Evolutionary conservation across 2,113 vertebrate species (phyloP).

Genomic region (Apteryx mantelli): DNA sequence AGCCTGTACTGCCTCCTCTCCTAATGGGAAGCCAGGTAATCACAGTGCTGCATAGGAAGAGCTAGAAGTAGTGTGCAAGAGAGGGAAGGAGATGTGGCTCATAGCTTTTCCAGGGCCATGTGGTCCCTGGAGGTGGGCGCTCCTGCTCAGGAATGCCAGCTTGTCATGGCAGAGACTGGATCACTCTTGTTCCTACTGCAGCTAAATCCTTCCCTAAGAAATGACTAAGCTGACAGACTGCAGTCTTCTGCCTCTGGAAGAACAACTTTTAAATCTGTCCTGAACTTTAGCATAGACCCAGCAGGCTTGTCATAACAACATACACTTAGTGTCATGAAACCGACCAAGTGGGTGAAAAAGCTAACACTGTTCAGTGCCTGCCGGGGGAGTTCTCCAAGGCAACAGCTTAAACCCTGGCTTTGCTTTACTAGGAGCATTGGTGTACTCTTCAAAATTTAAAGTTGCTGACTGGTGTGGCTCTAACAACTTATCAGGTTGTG

Average conservation of each 20-base stretch:
- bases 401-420: background rate
- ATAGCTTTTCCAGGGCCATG: background rate
- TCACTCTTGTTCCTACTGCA: background rate
- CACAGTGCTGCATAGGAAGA: background rate
- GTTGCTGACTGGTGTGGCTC: background rate
- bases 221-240: background rate
- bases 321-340: background rate
- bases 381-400: background rate
- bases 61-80: background rate
- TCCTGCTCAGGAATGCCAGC: background rate
- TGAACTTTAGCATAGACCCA: background rate
- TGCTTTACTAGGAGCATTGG: background rate
- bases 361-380: accelerated
- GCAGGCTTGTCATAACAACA: background rate
- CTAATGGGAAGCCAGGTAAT: background rate
- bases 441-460: background rate
- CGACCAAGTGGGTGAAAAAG: constrained; percentile 1
- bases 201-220: background rate
- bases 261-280: background rate
- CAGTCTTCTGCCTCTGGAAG: background rate
- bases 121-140: background rate
- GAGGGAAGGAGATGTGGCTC: background rate
- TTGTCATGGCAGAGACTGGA: accelerated
- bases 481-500: background rate
- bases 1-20: background rate